phyloP scores from a whole-genome alignment of 2,797 vertebrate genomes.

The Chelonia mydas region DNA sequence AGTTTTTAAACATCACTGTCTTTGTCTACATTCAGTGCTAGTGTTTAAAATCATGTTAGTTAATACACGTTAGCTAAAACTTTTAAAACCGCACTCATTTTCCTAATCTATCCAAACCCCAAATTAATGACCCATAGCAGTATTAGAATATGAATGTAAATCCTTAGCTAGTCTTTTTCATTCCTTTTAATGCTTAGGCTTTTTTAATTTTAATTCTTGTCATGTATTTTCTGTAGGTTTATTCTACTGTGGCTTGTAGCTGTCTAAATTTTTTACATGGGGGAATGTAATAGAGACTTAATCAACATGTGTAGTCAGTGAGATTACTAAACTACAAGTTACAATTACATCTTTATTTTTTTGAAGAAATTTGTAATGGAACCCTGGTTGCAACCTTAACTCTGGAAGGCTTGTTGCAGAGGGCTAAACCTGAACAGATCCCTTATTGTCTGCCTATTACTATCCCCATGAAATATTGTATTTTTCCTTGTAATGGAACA shows the following conservation, averaged over 20 bases:
- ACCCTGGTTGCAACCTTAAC: constrained; percentile 35
- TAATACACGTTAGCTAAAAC: not conserved
- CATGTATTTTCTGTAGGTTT: constrained; percentile 18
- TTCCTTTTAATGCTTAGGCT: not conserved
- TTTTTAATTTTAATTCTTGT: not conserved
- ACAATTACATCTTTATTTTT: constrained; percentile 58
- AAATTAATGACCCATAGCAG: not conserved
- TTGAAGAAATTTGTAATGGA: not conserved
- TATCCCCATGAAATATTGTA: not conserved
- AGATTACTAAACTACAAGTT: constrained; percentile 56
- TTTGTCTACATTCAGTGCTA: not conserved
- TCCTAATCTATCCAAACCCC: not conserved
- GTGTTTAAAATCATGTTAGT: constrained; percentile 2
- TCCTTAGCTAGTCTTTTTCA: constrained; percentile 3
- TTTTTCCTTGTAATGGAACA: not conserved
- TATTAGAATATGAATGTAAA: not conserved
- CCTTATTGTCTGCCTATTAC: constrained; percentile 5
- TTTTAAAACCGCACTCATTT: not conserved
- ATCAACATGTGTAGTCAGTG: constrained; percentile 54
- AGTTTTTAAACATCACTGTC: constrained; percentile 9
- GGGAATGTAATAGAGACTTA: constrained; percentile 39
- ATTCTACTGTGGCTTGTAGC: not conserved
- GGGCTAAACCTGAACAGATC: constrained; percentile 28
- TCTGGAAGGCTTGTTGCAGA: constrained; percentile 25
- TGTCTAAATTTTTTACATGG: not conserved